These are phyloP conservation scores for Gopherus flavomarginatus DNA, from an alignment of 2,113 vertebrate genomes.

Conservation along the genomic window DNA sequence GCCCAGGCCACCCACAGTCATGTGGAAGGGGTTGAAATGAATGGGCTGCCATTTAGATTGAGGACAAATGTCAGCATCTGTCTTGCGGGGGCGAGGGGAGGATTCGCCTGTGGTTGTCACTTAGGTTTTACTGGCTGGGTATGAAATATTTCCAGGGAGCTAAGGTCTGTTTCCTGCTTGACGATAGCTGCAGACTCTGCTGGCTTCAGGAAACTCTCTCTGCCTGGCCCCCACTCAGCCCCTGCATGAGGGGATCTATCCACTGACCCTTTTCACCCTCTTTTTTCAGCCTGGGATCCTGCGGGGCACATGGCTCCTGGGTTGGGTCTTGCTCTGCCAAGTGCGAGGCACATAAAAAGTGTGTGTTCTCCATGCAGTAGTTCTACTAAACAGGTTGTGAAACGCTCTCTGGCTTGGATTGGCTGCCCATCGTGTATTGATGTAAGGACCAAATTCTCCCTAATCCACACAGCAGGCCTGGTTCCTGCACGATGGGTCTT, in stretches of 20 bases:
- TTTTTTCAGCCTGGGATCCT: background rate
- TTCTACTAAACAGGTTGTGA: background rate
- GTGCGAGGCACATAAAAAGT: background rate
- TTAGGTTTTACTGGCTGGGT: background rate
- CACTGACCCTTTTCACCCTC: no score
- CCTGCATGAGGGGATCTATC: no score
- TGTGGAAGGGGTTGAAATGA: background rate
- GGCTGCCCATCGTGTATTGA: background rate
- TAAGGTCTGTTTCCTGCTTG: background rate
- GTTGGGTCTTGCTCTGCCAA: background rate
- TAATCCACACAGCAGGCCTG: background rate
- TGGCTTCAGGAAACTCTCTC: background rate
- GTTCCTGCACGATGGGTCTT: background rate
- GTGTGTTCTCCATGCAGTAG: background rate
- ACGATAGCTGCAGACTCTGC: background rate
- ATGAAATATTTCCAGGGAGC: background rate
- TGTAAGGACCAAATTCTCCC: background rate
- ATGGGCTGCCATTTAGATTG: rapidly evolving
- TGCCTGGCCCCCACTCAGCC: background rate
- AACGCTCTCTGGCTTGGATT: background rate
- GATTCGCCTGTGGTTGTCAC: background rate
- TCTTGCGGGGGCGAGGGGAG: background rate
- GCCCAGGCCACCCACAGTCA: background rate
- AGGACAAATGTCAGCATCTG: background rate
- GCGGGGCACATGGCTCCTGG: background rate